phyloP scores from a whole-genome alignment of 1,140 invertebrate genomes.

The Drosophila micromelanica region DNA sequence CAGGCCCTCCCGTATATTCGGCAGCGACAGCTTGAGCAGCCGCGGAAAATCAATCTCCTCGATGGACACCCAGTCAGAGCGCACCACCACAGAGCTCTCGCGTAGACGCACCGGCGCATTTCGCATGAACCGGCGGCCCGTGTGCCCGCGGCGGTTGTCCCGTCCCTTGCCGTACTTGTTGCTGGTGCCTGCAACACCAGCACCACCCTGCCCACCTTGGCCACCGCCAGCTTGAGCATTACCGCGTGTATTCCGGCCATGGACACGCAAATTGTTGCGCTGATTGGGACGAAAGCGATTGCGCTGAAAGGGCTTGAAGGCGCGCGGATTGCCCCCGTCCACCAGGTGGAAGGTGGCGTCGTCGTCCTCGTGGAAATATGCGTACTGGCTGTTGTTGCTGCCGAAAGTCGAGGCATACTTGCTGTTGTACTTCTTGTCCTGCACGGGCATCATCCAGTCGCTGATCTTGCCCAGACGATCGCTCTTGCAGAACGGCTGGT shows the following conservation, averaged over 20 bases:
- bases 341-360: conserved; percentile 98
- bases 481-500: conserved; percentile 98
- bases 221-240: conserved; percentile 85
- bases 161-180: conserved; percentile 85
- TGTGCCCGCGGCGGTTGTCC: conserved; percentile 86
- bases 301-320: conserved; percentile 94
- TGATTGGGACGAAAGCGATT: conserved; percentile 92
- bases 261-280: conserved; percentile 87
- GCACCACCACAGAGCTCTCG: conserved; percentile 98
- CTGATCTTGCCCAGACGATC: conserved; percentile 98
- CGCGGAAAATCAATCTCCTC: conserved; percentile 99
- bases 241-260: conserved; percentile 90
- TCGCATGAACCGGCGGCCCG: conserved; percentile 92
- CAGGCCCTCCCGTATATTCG: conserved; percentile 93
- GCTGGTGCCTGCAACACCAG: conserved; percentile 83
- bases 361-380: conserved; percentile 99
- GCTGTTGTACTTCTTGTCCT: conserved; percentile 95
- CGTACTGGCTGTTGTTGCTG: conserved; percentile 96
- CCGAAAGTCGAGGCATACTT: conserved; percentile 99
- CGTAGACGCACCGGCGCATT: conserved; percentile 95
- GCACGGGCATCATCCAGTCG: conserved; percentile 97
- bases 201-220: conserved; percentile 14
- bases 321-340: conserved; percentile 91
- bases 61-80: conserved; percentile 97
- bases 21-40: conserved; percentile 95